These are phyloP conservation scores for Benitochromis conjunctus DNA, from an alignment of 2,113 vertebrate genomes.

Conservation along the genomic window DNA sequence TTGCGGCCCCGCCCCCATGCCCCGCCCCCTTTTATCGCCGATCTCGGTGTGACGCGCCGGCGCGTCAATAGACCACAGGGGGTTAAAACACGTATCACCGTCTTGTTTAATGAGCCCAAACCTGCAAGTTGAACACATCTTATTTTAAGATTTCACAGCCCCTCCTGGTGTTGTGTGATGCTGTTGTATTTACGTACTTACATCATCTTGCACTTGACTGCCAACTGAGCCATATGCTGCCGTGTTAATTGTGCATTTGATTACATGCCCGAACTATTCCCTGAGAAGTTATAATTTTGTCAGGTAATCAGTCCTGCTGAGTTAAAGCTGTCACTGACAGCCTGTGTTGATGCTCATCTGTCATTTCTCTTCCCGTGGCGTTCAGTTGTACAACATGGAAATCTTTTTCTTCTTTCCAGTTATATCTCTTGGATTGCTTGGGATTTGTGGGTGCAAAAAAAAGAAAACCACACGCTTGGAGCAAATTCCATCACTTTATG, in stretches of 20 bases:
- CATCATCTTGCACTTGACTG: not conserved
- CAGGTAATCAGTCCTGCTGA: constrained; percentile 42
- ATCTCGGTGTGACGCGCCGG: no score
- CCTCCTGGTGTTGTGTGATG: not conserved
- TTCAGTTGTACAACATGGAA: constrained; percentile 16
- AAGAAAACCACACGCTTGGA: not conserved
- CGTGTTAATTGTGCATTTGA: constrained; percentile 52
- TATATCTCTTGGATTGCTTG: constrained; percentile 32
- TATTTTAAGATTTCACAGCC: not conserved
- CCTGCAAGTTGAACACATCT: not conserved
- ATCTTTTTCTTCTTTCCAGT: constrained; percentile 17
- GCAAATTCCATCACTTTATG: constrained; percentile 52
- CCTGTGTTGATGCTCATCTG: constrained; percentile 29
- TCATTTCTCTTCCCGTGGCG: not conserved
- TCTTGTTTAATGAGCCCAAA: not conserved
- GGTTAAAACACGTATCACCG: not conserved
- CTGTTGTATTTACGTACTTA: constrained; percentile 4
- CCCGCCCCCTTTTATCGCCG: no score
- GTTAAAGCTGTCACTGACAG: constrained; percentile 16
- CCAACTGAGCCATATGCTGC: constrained; percentile 49
- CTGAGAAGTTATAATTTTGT: constrained; percentile 38
- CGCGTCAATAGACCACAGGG: no score
- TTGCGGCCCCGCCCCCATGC: no score
- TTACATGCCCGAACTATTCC: constrained; percentile 32
- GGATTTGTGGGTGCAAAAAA: constrained; percentile 36